Conservation (phyloP, 2,113 vertebrate genomes). For the Pipra filicauda region DNA sequence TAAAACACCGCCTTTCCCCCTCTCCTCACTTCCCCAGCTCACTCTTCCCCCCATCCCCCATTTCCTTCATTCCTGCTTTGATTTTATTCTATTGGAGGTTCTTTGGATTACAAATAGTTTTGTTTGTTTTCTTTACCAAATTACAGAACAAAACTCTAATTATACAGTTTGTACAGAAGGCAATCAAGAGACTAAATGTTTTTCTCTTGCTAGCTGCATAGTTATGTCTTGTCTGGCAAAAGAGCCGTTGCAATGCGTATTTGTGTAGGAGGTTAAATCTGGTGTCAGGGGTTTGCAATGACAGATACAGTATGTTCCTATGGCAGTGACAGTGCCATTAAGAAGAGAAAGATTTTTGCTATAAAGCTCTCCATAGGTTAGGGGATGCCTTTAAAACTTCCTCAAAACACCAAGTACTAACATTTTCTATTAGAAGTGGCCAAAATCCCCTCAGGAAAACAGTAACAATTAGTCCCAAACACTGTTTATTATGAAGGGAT, state of each 20-base stretch:
- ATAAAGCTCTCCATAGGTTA: not conserved
- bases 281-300: constrained; percentile 8
- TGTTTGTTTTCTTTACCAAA: constrained; percentile 74
- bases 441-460: not conserved
- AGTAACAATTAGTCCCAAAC: not conserved
- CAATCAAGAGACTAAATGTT: constrained; percentile 71
- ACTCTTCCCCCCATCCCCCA: too few relatives aligned
- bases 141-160: constrained; percentile 73
- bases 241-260: not conserved
- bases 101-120: constrained; percentile 43
- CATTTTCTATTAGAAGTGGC: not conserved
- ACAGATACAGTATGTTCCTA: not conserved
- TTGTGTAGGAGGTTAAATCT: constrained; percentile 36
- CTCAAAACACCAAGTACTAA: not conserved
- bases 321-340: not conserved
- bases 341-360: not conserved
- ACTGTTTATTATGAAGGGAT: not conserved
- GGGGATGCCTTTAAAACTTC: not conserved
- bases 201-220: constrained; percentile 36
- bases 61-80: constrained; percentile 22
- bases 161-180: constrained; percentile 64
- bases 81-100: constrained; percentile 32
- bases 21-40: too few relatives aligned
- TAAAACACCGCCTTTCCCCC: not conserved
- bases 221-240: constrained; percentile 41